Percentiles rank a stretch among this genome's conserved stretches.
Conservation (phyloP, 2,113 vertebrate genomes). For the Ardeotis arabs region DNA sequence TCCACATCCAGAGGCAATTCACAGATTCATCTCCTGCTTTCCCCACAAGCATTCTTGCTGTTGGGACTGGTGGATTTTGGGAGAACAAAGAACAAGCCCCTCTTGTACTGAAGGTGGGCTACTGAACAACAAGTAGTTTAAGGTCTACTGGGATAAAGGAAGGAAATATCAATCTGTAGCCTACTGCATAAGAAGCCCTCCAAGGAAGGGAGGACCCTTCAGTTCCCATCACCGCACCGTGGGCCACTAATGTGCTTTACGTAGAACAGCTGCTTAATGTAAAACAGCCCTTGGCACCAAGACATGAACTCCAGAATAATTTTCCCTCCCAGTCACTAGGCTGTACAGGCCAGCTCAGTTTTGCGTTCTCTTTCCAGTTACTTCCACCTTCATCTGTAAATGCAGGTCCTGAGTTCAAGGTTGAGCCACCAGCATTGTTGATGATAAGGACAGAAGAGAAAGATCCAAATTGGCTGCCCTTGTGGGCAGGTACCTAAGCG, state of each 20-base stretch:
- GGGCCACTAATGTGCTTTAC: not conserved
- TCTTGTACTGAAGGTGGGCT: not conserved
- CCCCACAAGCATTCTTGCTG: not conserved
- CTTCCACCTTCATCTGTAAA: not conserved
- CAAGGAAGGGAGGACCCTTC: not conserved
- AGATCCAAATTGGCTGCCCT: not conserved
- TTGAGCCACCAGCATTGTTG: not conserved
- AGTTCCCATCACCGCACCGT: accelerated
- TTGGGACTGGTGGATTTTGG: not conserved
- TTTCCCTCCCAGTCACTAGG: not conserved
- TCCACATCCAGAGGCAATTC: not conserved
- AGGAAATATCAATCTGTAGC: not conserved
- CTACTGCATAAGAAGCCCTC: not conserved
- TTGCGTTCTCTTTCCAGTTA: not conserved
- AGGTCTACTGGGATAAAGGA: not conserved
- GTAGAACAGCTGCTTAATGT: not conserved
- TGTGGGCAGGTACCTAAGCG: not conserved
- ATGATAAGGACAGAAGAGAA: not conserved
- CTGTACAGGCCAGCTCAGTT: not conserved
- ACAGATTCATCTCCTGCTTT: not conserved
- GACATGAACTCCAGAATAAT: not conserved
- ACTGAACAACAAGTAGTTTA: not conserved
- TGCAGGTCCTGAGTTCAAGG: not conserved
- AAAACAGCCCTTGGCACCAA: not conserved
- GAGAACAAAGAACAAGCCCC: not conserved